Conservation (phyloP, 2,888 invertebrate species). For the Geotrupes spiniger region DNA sequence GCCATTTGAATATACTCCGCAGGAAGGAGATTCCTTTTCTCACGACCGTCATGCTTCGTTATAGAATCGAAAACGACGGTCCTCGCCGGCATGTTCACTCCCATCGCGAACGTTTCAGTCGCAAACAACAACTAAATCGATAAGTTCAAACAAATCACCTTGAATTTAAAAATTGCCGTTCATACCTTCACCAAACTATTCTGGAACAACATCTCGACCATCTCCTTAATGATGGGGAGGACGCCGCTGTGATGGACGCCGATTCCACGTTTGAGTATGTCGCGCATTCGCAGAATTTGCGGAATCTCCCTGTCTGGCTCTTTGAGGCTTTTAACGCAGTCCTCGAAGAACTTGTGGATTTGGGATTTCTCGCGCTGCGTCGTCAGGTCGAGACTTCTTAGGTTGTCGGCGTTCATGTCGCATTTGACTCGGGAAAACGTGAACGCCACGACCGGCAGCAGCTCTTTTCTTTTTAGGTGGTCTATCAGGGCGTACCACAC, state of each 20-base stretch:
- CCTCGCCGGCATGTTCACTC: conserved; percentile 98
- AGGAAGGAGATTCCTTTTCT: conserved; percentile 73
- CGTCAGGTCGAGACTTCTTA: conserved; percentile 74
- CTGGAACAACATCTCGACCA: conserved; percentile 96
- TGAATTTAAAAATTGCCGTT: background rate
- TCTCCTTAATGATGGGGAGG: conserved; percentile 96
- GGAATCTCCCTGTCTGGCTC: conserved; percentile 85
- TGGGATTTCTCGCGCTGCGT: conserved; percentile 80
- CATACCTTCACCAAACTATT: conserved; percentile 74
- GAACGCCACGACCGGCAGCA: conserved; percentile 92
- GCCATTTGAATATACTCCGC: conserved; percentile 99
- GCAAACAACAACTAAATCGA: conserved; percentile 81
- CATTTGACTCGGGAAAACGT: conserved; percentile 86
- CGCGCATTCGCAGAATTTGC: conserved; percentile 72
- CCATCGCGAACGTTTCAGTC: conserved; percentile 99
- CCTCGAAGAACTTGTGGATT: conserved; percentile 82
- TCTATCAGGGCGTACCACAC: conserved; percentile 81
- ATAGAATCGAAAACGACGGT: conserved; percentile 95
- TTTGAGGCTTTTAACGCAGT: conserved; percentile 72
- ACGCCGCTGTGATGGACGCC: conserved; percentile 99
- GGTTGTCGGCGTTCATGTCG: conserved; percentile 60
- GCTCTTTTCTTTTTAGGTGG: conserved; percentile 75
- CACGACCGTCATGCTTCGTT: conserved; percentile 85
- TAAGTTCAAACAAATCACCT: no score
- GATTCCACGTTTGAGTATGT: conserved; percentile 78